Evolutionary conservation across 2,888 invertebrate species (phyloP).

Genomic region (Neocrepidodera transversa): DNA sequence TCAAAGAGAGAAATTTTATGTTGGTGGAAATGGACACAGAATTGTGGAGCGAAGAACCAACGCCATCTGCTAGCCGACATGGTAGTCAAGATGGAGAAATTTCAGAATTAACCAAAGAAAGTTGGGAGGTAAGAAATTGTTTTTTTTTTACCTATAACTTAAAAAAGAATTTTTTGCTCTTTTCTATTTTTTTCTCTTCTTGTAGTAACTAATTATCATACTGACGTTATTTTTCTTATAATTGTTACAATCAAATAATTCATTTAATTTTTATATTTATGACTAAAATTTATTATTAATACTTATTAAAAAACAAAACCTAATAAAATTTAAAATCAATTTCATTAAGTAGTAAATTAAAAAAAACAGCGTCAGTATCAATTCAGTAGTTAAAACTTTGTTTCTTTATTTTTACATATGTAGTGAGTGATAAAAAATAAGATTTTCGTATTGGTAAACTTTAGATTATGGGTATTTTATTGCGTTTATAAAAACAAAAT

Average conservation of each 20-base stretch:
- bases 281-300: not conserved
- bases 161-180: conserved; percentile 16
- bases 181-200: conserved; percentile 22
- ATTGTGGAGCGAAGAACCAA: conserved; percentile 76
- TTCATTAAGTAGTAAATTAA: not conserved
- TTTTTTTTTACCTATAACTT: conserved; percentile 17
- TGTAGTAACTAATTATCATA: not conserved
- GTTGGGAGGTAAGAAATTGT: conserved; percentile 84
- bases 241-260: no score
- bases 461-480: not conserved
- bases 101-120: conserved; percentile 83
- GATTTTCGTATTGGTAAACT: not conserved
- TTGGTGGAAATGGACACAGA: conserved; percentile 91
- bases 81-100: conserved; percentile 77
- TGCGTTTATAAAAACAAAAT: not conserved
- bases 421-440: not conserved
- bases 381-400: not conserved
- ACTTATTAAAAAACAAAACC: not conserved
- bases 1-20: conserved; percentile 77
- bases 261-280: not conserved
- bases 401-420: not conserved
- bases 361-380: not conserved
- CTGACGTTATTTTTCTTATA: not conserved
- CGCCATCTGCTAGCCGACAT: conserved; percentile 62
- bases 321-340: not conserved